phyloP scores from a whole-genome alignment of 2,797 vertebrate genomes.

The Threskiornis aethiopicus region DNA sequence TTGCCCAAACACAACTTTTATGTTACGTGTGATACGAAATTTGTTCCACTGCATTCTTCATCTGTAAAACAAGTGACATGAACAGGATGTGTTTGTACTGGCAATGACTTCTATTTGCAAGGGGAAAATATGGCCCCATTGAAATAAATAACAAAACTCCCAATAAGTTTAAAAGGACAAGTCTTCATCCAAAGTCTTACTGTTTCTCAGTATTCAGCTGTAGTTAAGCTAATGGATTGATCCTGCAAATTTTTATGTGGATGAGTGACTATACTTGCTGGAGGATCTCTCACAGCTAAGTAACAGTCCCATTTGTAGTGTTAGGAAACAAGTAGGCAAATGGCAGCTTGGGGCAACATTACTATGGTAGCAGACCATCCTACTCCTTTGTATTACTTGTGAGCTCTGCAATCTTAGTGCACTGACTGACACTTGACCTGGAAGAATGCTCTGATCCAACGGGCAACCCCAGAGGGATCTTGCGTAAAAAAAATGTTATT shows the following conservation, averaged over 20 bases:
- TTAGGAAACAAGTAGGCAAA: neutral
- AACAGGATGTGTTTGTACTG: neutral
- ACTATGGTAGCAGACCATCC: neutral
- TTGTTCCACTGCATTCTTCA: neutral
- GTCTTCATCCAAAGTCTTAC: neutral
- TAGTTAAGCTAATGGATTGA: neutral
- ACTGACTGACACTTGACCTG: neutral
- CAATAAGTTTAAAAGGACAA: neutral
- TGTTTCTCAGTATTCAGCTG: neutral
- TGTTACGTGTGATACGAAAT: neutral
- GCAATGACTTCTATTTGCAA: neutral
- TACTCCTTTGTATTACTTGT: neutral
- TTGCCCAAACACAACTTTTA: neutral
- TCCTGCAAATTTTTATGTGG: neutral
- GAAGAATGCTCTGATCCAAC: slow-evolving; percentile 8
- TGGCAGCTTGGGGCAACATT: neutral
- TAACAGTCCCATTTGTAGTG: neutral
- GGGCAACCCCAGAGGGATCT: slow-evolving; percentile 9
- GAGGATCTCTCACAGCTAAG: neutral
- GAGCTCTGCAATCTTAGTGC: neutral
- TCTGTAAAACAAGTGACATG: neutral
- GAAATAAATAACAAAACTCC: neutral
- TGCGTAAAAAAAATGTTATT: slow-evolving; percentile 40
- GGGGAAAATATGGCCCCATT: neutral
- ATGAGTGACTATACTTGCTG: neutral